These are phyloP conservation scores for Hozukius guyotensis DNA, from an alignment of 2,797 vertebrate species.

Conservation along the genomic window DNA sequence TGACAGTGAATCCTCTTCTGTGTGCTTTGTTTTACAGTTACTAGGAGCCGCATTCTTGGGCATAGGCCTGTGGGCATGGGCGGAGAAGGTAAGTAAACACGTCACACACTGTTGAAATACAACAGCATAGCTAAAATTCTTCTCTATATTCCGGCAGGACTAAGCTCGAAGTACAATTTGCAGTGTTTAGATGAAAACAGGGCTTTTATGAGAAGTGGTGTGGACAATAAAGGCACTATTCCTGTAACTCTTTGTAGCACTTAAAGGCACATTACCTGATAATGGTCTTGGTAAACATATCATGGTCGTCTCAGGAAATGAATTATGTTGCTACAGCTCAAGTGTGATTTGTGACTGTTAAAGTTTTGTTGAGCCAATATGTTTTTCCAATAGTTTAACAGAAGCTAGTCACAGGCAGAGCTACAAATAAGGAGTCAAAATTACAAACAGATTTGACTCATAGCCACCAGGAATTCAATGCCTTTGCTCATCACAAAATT, in stretches of 20 bases:
- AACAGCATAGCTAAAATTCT: conserved; percentile 65
- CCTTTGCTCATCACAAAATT: background rate
- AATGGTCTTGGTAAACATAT: conserved; percentile 15
- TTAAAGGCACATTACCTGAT: conserved; percentile 22
- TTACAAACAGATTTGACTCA: conserved; percentile 38
- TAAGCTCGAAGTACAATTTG: conserved; percentile 23
- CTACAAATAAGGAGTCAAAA: conserved; percentile 7
- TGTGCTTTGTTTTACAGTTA: conserved; percentile 85
- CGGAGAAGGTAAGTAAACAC: conserved; percentile 90
- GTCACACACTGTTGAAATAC: conserved; percentile 14
- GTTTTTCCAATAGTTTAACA: conserved; percentile 9
- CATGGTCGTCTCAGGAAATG: background rate
- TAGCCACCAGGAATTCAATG: conserved; percentile 1
- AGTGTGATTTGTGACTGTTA: background rate
- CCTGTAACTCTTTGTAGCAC: conserved; percentile 22
- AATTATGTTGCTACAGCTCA: background rate
- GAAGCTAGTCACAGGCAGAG: background rate
- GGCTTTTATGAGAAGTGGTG: conserved; percentile 15
- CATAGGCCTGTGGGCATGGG: conserved; percentile 95
- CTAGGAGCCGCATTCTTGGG: conserved; percentile 91
- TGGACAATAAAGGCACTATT: conserved; percentile 9
- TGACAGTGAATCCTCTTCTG: conserved; percentile 29
- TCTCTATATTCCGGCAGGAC: conserved; percentile 15
- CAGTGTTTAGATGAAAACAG: conserved; percentile 10
- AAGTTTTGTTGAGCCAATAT: conserved; percentile 12